Conservation (phyloP, 2,888 invertebrate species). For the Lasioglossum marginatum region DNA sequence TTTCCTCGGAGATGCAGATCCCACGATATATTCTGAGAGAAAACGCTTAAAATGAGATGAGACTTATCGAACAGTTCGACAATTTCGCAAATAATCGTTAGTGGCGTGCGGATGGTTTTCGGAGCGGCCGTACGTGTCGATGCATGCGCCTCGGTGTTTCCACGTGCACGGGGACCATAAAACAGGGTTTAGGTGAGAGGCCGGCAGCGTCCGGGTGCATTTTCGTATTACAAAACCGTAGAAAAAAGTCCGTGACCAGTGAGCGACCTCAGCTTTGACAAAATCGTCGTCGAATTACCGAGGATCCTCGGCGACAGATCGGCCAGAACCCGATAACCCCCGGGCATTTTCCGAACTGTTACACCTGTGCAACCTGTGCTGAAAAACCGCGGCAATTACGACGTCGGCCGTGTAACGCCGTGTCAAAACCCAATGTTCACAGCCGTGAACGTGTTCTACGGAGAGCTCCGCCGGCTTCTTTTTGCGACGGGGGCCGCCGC, state of each 20-base stretch:
- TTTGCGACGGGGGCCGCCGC: slow-evolving; percentile 14
- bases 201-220: background rate
- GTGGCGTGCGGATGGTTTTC: background rate
- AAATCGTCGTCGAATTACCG: slow-evolving; percentile 2
- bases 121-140: background rate
- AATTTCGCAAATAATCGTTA: background rate
- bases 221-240: slow-evolving; percentile 5
- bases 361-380: background rate
- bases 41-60: too few species aligned
- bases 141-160: background rate
- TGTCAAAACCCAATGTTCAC: slow-evolving; percentile 26
- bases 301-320: slow-evolving; percentile 3
- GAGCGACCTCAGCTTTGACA: slow-evolving; percentile 2
- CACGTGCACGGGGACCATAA: background rate
- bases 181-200: background rate
- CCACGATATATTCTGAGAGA: too few species aligned
- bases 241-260: slow-evolving; percentile 1
- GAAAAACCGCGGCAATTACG: slow-evolving; percentile 36
- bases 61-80: too few species aligned
- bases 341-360: slow-evolving; percentile 9
- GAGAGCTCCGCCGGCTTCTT: background rate
- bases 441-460: slow-evolving; percentile 25
- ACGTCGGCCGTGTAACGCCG: slow-evolving; percentile 25
- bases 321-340: slow-evolving; percentile 13
- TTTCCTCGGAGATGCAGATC: too few species aligned